A percentile compares a stretch with the other conserved stretches of the same genome.
phyloP scores from a whole-genome alignment of 2,888 invertebrate genomes.

The Galeopsomyia nigrocyanea region DNA sequence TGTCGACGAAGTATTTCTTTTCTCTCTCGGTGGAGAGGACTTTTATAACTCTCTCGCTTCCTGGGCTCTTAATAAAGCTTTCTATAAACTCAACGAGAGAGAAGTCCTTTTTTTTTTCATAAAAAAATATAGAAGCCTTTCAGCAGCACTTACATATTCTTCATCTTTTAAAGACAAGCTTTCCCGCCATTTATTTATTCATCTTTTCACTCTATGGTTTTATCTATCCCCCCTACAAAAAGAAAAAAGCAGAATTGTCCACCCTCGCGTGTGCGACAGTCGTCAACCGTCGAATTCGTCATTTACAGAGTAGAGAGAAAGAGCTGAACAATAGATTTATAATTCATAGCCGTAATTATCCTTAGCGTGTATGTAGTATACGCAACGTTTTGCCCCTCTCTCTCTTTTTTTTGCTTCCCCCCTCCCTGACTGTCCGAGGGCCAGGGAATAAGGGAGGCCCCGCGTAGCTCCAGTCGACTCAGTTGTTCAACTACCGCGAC shows the following conservation, averaged over 20 bases:
- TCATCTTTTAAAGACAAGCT: too few relatives aligned
- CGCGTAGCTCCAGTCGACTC: slow-evolving; percentile 28
- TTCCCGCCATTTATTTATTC: not conserved
- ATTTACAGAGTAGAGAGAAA: slow-evolving; percentile 16
- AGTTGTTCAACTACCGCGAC: slow-evolving; percentile 47
- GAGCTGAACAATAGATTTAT: slow-evolving; percentile 33
- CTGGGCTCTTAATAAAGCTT: too few relatives aligned
- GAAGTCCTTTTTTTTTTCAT: too few relatives aligned
- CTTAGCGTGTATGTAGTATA: not conserved
- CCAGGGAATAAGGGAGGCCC: slow-evolving; percentile 43
- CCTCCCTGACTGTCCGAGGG: not conserved
- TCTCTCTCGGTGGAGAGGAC: too few relatives aligned
- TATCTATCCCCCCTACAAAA: not conserved
- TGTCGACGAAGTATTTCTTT: too few relatives aligned
- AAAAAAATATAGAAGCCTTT: too few relatives aligned
- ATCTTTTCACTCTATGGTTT: not conserved
- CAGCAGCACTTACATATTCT: too few relatives aligned
- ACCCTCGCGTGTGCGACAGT: too few relatives aligned
- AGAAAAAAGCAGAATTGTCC: too few relatives aligned
- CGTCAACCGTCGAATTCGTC: not conserved
- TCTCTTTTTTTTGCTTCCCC: not conserved
- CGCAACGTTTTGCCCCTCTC: not conserved
- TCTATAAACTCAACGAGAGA: too few relatives aligned
- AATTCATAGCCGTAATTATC: slow-evolving; percentile 24
- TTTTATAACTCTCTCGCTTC: slow-evolving; percentile 7